These are phyloP conservation scores for Zoanthus sociatus DNA, from an alignment of 92 coral and sea anemone species.

Conservation along the genomic window DNA sequence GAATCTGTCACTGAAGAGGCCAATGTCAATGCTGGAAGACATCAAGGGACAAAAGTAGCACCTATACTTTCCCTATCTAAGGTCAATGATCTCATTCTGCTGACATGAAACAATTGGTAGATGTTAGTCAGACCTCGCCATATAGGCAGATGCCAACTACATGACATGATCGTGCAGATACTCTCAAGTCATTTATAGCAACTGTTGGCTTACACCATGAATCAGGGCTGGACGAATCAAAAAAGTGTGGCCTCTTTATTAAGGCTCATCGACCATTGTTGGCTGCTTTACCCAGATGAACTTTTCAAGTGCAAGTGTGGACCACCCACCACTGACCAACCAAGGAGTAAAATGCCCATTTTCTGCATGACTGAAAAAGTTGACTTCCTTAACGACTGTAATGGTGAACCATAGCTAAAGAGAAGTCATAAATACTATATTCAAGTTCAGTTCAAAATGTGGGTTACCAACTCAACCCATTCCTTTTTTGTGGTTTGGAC, in stretches of 20 bases:
- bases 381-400: not conserved
- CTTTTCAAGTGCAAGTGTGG: slow-evolving; percentile 11
- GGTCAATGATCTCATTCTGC: too few species aligned
- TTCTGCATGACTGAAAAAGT: not conserved
- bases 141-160: too few species aligned
- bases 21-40: too few species aligned
- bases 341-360: slow-evolving; percentile 5
- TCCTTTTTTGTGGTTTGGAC: slow-evolving; percentile 2
- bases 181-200: slow-evolving; percentile 16
- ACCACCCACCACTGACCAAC: not conserved
- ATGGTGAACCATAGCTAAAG: slow-evolving; percentile 2
- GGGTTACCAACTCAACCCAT: not conserved
- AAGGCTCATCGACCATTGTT: not conserved
- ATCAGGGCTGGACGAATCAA: not conserved
- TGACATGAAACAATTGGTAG: too few species aligned
- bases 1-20: too few species aligned
- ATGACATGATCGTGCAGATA: too few species aligned
- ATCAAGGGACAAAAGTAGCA: too few species aligned
- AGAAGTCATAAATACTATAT: not conserved
- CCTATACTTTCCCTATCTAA: too few species aligned
- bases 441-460: slow-evolving; percentile 1
- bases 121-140: too few species aligned
- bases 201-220: not conserved
- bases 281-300: slow-evolving; percentile 24
- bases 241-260: slow-evolving; percentile 10